Conservation (phyloP, 2,113 vertebrate species). For the Ciconia maguari region DNA sequence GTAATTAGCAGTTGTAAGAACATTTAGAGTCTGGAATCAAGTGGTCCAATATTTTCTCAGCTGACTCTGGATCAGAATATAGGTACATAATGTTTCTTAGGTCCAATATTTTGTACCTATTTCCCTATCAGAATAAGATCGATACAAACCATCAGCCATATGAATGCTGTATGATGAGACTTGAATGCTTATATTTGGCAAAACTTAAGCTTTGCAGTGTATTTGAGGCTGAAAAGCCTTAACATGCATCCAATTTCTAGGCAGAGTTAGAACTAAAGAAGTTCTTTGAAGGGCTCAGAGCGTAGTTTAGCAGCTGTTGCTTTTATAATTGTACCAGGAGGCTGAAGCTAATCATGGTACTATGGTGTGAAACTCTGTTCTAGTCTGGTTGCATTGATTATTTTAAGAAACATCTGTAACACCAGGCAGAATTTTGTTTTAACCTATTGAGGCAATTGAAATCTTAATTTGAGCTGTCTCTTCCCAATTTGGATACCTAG, state of each 20-base stretch:
- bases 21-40: not conserved
- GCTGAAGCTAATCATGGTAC: not conserved
- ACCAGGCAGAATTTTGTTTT: not conserved
- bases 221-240: not conserved
- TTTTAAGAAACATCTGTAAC: slow-evolving; percentile 14
- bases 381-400: not conserved
- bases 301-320: not conserved
- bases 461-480: not conserved
- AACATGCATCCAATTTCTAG: not conserved
- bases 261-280: not conserved
- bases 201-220: not conserved
- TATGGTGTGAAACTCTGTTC: not conserved
- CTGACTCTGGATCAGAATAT: not conserved
- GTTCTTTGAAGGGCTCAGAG: not conserved
- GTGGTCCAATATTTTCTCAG: not conserved
- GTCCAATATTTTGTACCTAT: not conserved
- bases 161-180: not conserved
- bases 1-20: not conserved
- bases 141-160: not conserved
- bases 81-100: not conserved
- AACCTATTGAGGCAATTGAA: not conserved
- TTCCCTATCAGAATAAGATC: not conserved
- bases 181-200: not conserved
- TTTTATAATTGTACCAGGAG: not conserved
- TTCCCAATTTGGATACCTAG: not conserved